Evolutionary conservation across 2,113 vertebrate genomes (phyloP), one percentile per base, ranked within the genome.

Genomic region (Neotoma lepida): DNA sequence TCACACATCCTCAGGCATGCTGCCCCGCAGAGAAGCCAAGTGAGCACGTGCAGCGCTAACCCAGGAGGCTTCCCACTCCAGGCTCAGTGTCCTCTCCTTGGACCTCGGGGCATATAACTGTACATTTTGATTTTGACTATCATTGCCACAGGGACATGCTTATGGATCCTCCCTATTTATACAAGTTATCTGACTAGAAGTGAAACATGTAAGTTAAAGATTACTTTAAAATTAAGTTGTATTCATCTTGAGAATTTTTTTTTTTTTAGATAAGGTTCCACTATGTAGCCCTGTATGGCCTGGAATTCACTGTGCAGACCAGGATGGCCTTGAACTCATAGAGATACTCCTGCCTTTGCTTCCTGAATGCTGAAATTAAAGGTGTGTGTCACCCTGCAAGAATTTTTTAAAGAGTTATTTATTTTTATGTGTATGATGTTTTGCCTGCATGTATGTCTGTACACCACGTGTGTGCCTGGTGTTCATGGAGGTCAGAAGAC

Each of bases 11-110:
- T 44, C 51, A 28, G 44, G 56, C 64, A 17, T 2, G 81, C 6
- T 9, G 63, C 2, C 1, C 44, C 44, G 33, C 13, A 6, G 18
- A 71, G 51, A 73, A 81, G 92, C 35, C 20, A 22, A 9, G 41
- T 18, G 70, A 17, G 26, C 87, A 6, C 26, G 2, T 17, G 1
- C 0, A n/a, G 41, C 0, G 0, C 64, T 14, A 3, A 28, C 70
- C 14, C 46, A 18, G 3, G 61, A 9, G 68, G 4, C 46, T 6
- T 73, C 13, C 41, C 13, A 6, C 73, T n/a, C n/a, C 33, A 39
- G 89, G 41, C 30, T 56, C 20, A 5, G 20, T 28, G 80, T 41
- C 35, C 18, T 35, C 39, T 81, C 39, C 49, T 64, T 17, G 63
- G 46, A 41, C 33, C 54, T 46, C 46, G 44, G 88, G 9, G 7